These are phyloP conservation scores for Scaptomyza polygonia DNA, from an alignment of 2,888 invertebrate genomes.

Conservation along the genomic window DNA sequence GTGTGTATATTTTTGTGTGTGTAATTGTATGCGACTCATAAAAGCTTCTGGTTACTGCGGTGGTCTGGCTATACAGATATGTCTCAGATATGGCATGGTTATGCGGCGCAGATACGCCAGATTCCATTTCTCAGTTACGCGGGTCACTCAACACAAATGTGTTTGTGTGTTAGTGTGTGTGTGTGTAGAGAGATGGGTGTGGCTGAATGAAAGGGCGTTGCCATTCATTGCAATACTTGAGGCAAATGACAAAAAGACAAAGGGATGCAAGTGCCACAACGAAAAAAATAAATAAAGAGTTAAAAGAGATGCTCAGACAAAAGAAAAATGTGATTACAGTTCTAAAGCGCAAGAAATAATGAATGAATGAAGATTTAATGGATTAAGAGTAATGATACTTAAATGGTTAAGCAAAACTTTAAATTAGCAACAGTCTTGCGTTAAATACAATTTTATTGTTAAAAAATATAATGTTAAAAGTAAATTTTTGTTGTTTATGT, in stretches of 20 bases:
- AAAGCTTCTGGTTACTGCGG: conserved; percentile 34
- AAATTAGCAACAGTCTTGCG: neutral
- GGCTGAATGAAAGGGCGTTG: neutral
- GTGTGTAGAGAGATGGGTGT: too few species aligned
- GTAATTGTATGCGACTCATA: conserved; percentile 13
- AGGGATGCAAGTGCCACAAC: conserved; percentile 28
- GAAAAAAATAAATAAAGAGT: conserved; percentile 14
- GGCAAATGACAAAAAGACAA: conserved; percentile 35
- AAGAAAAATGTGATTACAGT: conserved; percentile 30
- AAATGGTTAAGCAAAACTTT: neutral
- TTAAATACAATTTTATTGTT: neutral
- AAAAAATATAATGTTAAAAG: neutral
- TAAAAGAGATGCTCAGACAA: conserved; percentile 33
- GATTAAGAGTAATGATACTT: neutral
- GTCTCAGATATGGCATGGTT: conserved; percentile 43
- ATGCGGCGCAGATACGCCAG: conserved; percentile 50
- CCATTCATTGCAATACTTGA: conserved; percentile 46
- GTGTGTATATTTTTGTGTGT: neutral
- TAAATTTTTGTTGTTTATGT: neutral
- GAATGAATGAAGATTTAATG: neutral
- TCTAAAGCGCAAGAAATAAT: neutral
- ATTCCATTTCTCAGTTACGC: conserved; percentile 52
- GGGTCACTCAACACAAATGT: conserved; percentile 41
- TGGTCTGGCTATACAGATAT: conserved; percentile 32
- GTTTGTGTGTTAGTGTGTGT: conserved; percentile 7